phyloP scores from a whole-genome alignment of 2,888 invertebrate genomes.

The Brenthis daphne region DNA sequence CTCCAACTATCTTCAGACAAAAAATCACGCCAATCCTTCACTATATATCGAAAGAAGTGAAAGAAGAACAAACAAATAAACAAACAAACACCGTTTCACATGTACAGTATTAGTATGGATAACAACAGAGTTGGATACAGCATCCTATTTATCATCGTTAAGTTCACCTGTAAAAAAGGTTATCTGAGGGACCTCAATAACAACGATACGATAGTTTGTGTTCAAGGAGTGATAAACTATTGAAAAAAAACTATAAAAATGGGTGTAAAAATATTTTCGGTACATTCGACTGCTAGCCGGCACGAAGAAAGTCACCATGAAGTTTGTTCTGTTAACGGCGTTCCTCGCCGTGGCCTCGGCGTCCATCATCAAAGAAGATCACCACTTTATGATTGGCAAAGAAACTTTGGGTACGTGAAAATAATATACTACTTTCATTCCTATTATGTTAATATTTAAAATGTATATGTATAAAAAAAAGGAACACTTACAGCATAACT shows the following conservation, averaged over 20 bases:
- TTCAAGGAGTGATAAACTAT: slow-evolving; percentile 24
- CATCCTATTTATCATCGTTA: slow-evolving; percentile 5
- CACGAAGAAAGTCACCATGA: slow-evolving; percentile 39
- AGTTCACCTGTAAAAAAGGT: slow-evolving; percentile 34
- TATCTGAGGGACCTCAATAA: slow-evolving; percentile 35
- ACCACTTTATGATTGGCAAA: slow-evolving; percentile 56
- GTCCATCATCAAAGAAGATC: slow-evolving; percentile 60
- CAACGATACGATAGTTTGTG: slow-evolving; percentile 19
- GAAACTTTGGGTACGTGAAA: slow-evolving; percentile 61
- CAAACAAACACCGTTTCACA: too few species aligned
- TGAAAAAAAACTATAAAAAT: slow-evolving; percentile 57
- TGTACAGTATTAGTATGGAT: neutral
- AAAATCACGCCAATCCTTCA: too few species aligned
- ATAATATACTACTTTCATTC: neutral
- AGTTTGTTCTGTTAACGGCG: slow-evolving; percentile 54
- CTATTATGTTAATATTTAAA: neutral
- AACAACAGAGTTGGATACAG: neutral
- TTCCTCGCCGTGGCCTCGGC: slow-evolving; percentile 59
- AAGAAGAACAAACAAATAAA: too few species aligned
- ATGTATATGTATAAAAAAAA: neutral
- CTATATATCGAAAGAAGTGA: too few species aligned
- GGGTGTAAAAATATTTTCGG: slow-evolving; percentile 11
- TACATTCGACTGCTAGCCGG: slow-evolving; percentile 50
- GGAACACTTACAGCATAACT: too few species aligned
- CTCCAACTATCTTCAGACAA: too few species aligned